A percentile compares a stretch with the other conserved stretches of the same genome.
These are phyloP conservation scores for Meriones psammophilus DNA, from an alignment of 2,797 vertebrate genomes.

Conservation along the genomic window DNA sequence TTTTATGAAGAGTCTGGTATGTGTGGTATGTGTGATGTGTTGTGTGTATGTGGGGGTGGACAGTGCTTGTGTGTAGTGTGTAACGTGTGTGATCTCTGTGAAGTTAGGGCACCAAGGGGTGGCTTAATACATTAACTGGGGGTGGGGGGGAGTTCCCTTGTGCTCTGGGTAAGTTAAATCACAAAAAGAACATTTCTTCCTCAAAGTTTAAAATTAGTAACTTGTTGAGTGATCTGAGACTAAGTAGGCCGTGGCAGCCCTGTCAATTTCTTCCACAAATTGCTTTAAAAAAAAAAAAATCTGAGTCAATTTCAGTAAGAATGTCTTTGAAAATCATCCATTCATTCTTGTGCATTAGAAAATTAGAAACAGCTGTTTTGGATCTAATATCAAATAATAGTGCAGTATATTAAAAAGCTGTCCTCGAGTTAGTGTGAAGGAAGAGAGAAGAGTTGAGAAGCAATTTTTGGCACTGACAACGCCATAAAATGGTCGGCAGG, in stretches of 20 bases:
- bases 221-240: constrained; percentile 28
- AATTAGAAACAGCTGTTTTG: constrained; percentile 47
- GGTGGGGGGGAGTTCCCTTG: neutral
- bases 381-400: constrained; percentile 23
- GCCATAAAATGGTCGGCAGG: neutral
- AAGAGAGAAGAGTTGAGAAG: neutral
- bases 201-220: constrained; percentile 51
- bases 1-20: neutral
- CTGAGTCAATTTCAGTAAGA: constrained; percentile 55
- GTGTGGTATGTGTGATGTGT: neutral
- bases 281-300: neutral
- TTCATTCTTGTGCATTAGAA: constrained; percentile 46
- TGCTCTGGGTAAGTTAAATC: neutral
- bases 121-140: neutral
- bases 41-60: neutral
- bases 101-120: neutral
- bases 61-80: neutral
- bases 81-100: neutral
- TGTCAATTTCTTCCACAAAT: constrained; percentile 39
- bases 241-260: neutral
- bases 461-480: neutral
- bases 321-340: constrained; percentile 66
- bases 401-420: neutral
- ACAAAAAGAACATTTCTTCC: constrained; percentile 43
- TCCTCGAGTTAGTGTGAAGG: constrained; percentile 4